phyloP scores from a whole-genome alignment of 2,797 vertebrate genomes.

The Psittacula derbiana region DNA sequence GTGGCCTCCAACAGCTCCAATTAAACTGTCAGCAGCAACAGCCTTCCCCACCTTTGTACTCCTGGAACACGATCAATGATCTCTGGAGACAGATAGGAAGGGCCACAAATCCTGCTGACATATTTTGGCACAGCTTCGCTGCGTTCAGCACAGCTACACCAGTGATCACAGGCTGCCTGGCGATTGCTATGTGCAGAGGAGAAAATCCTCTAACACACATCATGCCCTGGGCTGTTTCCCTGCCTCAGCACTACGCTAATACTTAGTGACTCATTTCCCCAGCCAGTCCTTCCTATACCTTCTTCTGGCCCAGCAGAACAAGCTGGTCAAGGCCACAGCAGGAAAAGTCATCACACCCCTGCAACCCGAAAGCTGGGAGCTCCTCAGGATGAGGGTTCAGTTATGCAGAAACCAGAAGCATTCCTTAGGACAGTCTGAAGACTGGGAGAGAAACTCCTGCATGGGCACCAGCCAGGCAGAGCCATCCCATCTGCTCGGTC shows the following conservation, averaged over 20 bases:
- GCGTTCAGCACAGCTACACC: neutral
- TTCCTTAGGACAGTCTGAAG: neutral
- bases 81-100: neutral
- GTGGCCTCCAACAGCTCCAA: neutral
- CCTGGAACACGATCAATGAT: neutral
- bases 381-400: neutral
- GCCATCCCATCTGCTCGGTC: neutral
- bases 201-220: neutral
- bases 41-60: neutral
- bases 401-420: neutral
- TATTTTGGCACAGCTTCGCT: neutral
- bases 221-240: neutral
- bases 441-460: neutral
- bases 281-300: neutral
- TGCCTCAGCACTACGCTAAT: neutral
- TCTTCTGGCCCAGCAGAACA: neutral
- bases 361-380: neutral
- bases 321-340: neutral
- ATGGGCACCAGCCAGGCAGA: neutral
- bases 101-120: neutral
- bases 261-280: neutral
- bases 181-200: accelerated
- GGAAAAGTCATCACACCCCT: neutral
- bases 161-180: neutral
- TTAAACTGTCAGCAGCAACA: neutral